A percentile compares a stretch with the other conserved stretches of the same genome.
Conservation (phyloP, 2,888 invertebrate genomes). For the Drosophila yooni region DNA sequence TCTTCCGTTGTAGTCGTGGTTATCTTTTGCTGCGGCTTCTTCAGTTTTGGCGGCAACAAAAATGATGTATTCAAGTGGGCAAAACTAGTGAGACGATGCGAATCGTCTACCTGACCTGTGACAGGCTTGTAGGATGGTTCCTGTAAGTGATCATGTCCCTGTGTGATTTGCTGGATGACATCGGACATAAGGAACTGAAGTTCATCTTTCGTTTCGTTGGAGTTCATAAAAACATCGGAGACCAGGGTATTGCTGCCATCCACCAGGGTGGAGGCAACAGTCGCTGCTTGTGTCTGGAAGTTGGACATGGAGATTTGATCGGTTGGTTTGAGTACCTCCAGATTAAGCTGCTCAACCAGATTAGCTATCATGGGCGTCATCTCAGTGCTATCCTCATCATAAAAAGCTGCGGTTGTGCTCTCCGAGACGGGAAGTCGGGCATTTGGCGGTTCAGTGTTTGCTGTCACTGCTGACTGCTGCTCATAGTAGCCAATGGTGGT, state of each 20-base stretch:
- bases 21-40: constrained; percentile 15
- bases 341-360: constrained; percentile 73
- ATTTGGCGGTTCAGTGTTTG: constrained; percentile 34
- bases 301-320: constrained; percentile 82
- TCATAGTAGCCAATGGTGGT: constrained; percentile 28
- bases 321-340: constrained; percentile 71
- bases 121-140: constrained; percentile 34
- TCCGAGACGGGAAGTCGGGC: constrained; percentile 62
- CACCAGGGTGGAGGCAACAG: constrained; percentile 84
- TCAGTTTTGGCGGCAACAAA: constrained; percentile 50
- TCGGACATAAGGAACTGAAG: constrained; percentile 83
- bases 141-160: constrained; percentile 23
- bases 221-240: constrained; percentile 64
- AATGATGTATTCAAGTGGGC: constrained; percentile 82
- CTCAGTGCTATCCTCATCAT: constrained; percentile 54
- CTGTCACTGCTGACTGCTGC: constrained; percentile 8
- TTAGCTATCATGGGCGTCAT: constrained; percentile 72
- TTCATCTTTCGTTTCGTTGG: constrained; percentile 82
- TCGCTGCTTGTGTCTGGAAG: constrained; percentile 84
- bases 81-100: constrained; percentile 79
- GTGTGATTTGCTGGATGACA: constrained; percentile 82
- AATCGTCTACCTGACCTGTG: constrained; percentile 34
- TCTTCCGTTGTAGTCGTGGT: constrained; percentile 3
- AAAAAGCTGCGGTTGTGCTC: constrained; percentile 44
- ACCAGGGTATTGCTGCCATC: constrained; percentile 74